Base-by-base conservation (phyloP, 1,140 invertebrate genomes). In the Trinorchestia longiramus region DNA sequence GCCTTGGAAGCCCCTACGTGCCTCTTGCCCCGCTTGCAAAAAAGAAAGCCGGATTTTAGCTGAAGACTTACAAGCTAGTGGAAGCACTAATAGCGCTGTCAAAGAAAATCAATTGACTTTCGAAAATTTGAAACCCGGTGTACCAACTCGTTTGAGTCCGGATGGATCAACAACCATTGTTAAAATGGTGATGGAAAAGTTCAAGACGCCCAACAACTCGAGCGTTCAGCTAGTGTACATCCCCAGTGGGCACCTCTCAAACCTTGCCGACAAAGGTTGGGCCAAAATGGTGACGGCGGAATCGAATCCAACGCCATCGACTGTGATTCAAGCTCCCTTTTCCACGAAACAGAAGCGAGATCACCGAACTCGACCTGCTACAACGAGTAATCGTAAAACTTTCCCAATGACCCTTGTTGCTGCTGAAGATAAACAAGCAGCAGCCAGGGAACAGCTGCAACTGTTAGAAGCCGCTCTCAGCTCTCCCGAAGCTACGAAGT, bases 211-310 rank as follows among this genome's bases (percentile, higher is more conserved):
- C 40, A 45, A 94, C 40, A 94, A 94, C 43, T 44, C 92, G 36
- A 94, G 92, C 43, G 92, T 94, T n/a, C 92, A 94, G 92, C 36
- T 94, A 40, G 92, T 94, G 44, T 94, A 94, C 92, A 94, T 94
- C 43, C 92, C 92, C 43, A 42, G 40, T 8, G 43, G 92, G 1
- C 36, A 43, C 36, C 92, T 94, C 40, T 94, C 92, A 0, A 47
- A 47, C 23, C 15, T 94, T 11, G 44, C 44, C 1, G 92, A 94
- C 44, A 45, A 94, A 47, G 17, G 44, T 47, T 94, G 43, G 92
- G 43, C 43, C 40, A 94, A 6, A 19, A 94, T 94, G 92, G 44
- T 94, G 6, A 45, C 92, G 43, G 43, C 92, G 40, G 92, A 94
- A 94, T 94, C 92, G 15, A 44, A 43, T 45, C 44, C 44, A 45